Evolutionary conservation across 2,888 invertebrate genomes (phyloP).

Genomic region (Eupithecia subumbrata): DNA sequence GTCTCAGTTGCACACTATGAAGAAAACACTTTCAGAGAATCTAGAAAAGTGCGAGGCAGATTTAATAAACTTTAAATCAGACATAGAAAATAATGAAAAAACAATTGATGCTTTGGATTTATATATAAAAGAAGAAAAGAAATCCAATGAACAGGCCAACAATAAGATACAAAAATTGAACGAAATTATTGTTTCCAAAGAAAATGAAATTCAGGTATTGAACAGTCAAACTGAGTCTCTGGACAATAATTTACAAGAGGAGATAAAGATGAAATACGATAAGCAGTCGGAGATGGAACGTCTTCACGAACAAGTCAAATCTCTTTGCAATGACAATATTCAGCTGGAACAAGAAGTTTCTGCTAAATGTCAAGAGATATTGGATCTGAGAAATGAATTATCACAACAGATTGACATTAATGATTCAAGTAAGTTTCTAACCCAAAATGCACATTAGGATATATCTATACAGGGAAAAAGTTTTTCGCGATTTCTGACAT

Average conservation of each 20-base stretch:
- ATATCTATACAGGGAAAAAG: too few species aligned
- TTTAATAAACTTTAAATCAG: conserved; percentile 44
- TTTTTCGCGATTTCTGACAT: too few species aligned
- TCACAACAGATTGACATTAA: conserved; percentile 47
- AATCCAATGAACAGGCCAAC: conserved; percentile 46
- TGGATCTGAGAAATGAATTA: conserved; percentile 47
- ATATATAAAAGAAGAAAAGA: conserved; percentile 52
- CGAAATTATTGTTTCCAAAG: conserved; percentile 47
- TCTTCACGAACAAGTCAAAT: conserved; percentile 45
- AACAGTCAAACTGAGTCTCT: conserved; percentile 44
- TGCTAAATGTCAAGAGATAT: conserved; percentile 47
- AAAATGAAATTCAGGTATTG: conserved; percentile 45
- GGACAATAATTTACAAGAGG: conserved; percentile 46
- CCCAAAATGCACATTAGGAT: too few species aligned
- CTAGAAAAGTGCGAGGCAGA: conserved; percentile 47
- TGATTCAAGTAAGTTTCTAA: conserved; percentile 49
- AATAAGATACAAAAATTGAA: conserved; percentile 45
- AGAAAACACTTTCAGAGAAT: conserved; percentile 48
- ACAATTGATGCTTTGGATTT: conserved; percentile 52
- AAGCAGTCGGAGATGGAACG: conserved; percentile 42
- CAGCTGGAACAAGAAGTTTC: conserved; percentile 46
- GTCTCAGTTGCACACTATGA: conserved; percentile 48
- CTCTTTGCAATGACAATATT: conserved; percentile 48
- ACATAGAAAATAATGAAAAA: conserved; percentile 53
- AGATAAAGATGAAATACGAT: conserved; percentile 46